Conservation (phyloP, 2,797 vertebrate species). For the Catostomus latipinnis region DNA sequence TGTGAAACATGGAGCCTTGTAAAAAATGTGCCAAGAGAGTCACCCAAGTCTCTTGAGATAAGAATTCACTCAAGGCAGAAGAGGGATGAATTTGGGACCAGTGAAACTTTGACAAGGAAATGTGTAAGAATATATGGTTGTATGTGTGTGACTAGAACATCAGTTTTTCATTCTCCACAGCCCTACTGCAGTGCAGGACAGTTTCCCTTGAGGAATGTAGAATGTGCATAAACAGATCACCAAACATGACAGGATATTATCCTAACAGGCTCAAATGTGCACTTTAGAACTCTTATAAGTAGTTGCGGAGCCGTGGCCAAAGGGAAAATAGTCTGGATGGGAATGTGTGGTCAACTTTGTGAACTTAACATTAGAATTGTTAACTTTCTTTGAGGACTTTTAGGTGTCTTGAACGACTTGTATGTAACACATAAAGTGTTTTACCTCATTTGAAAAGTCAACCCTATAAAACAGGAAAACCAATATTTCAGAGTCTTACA, state of each 20-base stretch:
- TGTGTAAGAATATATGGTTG: constrained; percentile 43
- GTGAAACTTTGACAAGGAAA: constrained; percentile 50
- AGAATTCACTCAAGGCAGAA: constrained; percentile 77
- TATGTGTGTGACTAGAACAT: constrained; percentile 49
- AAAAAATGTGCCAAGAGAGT: constrained; percentile 74
- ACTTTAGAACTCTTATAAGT: constrained; percentile 27
- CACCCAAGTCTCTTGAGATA: constrained; percentile 78
- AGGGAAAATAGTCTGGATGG: not conserved
- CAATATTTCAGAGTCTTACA: not conserved
- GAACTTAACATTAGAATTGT: not conserved
- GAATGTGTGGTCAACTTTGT: not conserved
- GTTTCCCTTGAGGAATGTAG: constrained; percentile 10
- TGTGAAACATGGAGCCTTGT: constrained; percentile 47
- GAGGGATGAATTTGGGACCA: constrained; percentile 58
- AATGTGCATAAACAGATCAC: constrained; percentile 13
- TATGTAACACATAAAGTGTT: not conserved
- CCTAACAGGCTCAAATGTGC: constrained; percentile 29
- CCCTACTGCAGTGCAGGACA: not conserved
- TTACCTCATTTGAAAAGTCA: not conserved
- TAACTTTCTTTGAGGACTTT: constrained; percentile 10
- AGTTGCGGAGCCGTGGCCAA: constrained; percentile 2
- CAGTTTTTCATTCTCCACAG: constrained; percentile 39
- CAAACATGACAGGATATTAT: constrained; percentile 26
- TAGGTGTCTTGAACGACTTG: not conserved
- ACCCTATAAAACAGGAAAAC: not conserved